A percentile compares a stretch with the other conserved stretches of the same genome.
Conservation (phyloP, 2,888 invertebrate species). For the Drosophila silvestris region DNA sequence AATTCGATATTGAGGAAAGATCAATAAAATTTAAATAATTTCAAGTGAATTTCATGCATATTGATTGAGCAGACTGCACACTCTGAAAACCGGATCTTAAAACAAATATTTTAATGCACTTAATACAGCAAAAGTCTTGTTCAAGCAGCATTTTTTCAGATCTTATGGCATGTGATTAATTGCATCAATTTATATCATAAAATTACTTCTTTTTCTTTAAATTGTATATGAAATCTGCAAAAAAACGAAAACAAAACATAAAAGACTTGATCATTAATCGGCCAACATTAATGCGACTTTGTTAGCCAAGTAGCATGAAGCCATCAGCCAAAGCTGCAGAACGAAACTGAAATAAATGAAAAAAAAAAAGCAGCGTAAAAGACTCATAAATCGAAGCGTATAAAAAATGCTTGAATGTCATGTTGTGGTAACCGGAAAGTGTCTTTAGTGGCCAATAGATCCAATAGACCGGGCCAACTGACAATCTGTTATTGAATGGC, state of each 20-base stretch:
- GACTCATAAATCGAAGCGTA: slow-evolving; percentile 38
- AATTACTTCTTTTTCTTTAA: background rate
- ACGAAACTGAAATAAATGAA: slow-evolving; percentile 44
- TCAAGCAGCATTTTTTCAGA: background rate
- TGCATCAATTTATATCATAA: background rate
- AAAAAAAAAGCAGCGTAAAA: slow-evolving; percentile 14
- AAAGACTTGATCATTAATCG: slow-evolving; percentile 10
- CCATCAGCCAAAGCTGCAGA: slow-evolving; percentile 61
- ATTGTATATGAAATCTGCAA: background rate
- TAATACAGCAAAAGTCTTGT: background rate
- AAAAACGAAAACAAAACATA: too few species aligned
- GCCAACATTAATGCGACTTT: slow-evolving; percentile 8
- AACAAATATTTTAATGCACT: background rate
- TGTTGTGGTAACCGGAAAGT: slow-evolving; percentile 83
- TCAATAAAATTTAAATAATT: background rate
- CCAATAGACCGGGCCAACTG: slow-evolving; percentile 5
- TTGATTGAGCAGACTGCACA: background rate
- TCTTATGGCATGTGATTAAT: background rate
- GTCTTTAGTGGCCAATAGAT: slow-evolving; percentile 23
- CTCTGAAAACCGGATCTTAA: background rate
- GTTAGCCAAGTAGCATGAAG: slow-evolving; percentile 42
- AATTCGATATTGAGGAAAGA: background rate
- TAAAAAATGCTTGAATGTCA: slow-evolving; percentile 77
- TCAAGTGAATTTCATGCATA: background rate
- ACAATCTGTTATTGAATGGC: slow-evolving; percentile 5